Evolutionary conservation across 2,797 vertebrate genomes (phyloP), one percentile per base, ranked within the genome.

Genomic region (Oreochromis mossambicus): DNA sequence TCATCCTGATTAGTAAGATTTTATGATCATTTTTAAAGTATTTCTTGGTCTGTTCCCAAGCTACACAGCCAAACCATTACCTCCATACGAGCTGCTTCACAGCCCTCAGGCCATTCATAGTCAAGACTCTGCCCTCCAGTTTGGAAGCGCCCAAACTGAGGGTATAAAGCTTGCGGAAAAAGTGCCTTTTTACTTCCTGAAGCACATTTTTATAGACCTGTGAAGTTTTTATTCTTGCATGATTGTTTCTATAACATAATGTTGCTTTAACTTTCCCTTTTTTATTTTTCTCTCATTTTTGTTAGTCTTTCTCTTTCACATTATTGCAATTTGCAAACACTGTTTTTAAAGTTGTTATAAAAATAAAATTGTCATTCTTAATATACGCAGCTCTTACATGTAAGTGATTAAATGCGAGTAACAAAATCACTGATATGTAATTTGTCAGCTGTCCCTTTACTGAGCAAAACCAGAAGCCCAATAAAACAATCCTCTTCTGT

Each of bases 391-490:
- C 48, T 63, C 7, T 75, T 54, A 50, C 29, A 76, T 52, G 4
- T 48, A 48, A 73, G 7, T 32, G 43, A 48, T 17, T 29, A 48
- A 48, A 73, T 73, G 24, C 1, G 80, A 78, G 50, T 78, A 24
- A 78, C 79, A 63, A 77, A 24, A 24, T 58, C n/a, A 73, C 76
- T 15, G 46, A 73, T 82, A 63, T 77, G 8, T 29, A 32, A 76
- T 32, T 38, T 75, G 41, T 86, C 83, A 79, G 85, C 48, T 63
- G 6, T 80, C 21, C 34, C 21, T 85, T 80, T 63, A 13, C 78
- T 83, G 48, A 75, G 36, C 7, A 73, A 10, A 15, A 3, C 55
- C 15, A 78, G 10, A 12, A 54, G 66, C 86, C 50, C 32, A 7
- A 48, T 54, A 19, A 41, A 7, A 24, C 38, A 19, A 52, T 76